These are phyloP conservation scores for Rhinella marina DNA, from an alignment of 2,797 vertebrate genomes.

Conservation along the genomic window DNA sequence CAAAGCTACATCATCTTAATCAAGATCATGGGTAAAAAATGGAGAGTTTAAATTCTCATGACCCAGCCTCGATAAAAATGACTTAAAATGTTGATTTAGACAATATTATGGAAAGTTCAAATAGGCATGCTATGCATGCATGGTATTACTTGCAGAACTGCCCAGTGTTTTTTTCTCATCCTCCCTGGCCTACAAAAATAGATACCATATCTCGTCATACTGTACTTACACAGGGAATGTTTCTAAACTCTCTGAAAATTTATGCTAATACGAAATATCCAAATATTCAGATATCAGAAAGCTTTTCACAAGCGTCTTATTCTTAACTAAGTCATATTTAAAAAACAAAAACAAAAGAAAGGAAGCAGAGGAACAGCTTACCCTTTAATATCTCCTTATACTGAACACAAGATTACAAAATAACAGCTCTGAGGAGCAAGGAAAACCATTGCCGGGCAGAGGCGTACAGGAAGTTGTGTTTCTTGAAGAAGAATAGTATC, in stretches of 20 bases:
- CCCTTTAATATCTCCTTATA: background rate
- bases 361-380: slow-evolving; percentile 30
- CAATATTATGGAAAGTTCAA: slow-evolving; percentile 60
- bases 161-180: slow-evolving; percentile 55
- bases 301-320: background rate
- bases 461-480: slow-evolving; percentile 73
- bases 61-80: slow-evolving; percentile 67
- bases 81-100: slow-evolving; percentile 73
- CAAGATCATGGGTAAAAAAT: background rate
- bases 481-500: slow-evolving; percentile 77
- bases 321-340: background rate
- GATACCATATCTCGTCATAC: background rate
- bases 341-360: background rate
- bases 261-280: background rate
- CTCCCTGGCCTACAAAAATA: slow-evolving; percentile 56
- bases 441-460: slow-evolving; percentile 63
- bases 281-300: slow-evolving; percentile 15
- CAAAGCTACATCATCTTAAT: background rate
- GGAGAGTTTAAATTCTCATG: slow-evolving; percentile 71
- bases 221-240: background rate
- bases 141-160: slow-evolving; percentile 39
- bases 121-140: slow-evolving; percentile 53
- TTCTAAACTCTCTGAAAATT: slow-evolving; percentile 29
- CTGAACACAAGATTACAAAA: slow-evolving; percentile 34
- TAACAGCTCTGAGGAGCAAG: slow-evolving; percentile 55